A percentile compares a stretch with the other conserved stretches of the same genome.
phyloP scores from a whole-genome alignment of 2,113 vertebrate genomes.

The Stigmatopora nigra region DNA sequence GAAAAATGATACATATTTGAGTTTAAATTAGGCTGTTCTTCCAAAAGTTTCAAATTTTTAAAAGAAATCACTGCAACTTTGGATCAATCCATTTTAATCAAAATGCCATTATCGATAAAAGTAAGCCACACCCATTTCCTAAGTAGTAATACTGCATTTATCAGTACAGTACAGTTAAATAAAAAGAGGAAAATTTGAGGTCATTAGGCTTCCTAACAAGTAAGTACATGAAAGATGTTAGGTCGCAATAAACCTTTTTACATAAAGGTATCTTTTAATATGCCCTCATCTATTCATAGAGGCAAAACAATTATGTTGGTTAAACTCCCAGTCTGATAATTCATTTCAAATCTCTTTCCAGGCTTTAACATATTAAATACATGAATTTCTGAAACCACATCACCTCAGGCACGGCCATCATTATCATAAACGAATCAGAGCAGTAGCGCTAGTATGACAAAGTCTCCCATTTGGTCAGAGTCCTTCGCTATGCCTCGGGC shows the following conservation, averaged over 20 bases:
- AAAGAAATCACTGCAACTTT: too few relatives aligned
- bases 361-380: slow-evolving; percentile 33
- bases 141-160: background rate
- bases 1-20: too few relatives aligned
- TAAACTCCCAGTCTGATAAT: slow-evolving; percentile 1
- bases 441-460: slow-evolving; percentile 26
- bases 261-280: background rate
- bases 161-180: background rate
- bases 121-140: too few relatives aligned
- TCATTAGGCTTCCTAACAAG: background rate
- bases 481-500: slow-evolving; percentile 11
- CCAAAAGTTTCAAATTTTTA: too few relatives aligned
- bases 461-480: background rate
- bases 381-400: slow-evolving; percentile 9
- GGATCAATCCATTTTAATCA: too few relatives aligned
- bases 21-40: too few relatives aligned
- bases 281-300: background rate
- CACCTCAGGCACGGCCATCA: slow-evolving; percentile 39
- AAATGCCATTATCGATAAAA: too few relatives aligned
- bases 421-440: slow-evolving; percentile 50
- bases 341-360: background rate
- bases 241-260: background rate
- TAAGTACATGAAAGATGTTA: background rate
- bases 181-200: background rate
- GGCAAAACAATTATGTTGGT: background rate